Base-by-base conservation (phyloP, 2,797 vertebrate genomes). In the Uromys caudimaculatus region DNA sequence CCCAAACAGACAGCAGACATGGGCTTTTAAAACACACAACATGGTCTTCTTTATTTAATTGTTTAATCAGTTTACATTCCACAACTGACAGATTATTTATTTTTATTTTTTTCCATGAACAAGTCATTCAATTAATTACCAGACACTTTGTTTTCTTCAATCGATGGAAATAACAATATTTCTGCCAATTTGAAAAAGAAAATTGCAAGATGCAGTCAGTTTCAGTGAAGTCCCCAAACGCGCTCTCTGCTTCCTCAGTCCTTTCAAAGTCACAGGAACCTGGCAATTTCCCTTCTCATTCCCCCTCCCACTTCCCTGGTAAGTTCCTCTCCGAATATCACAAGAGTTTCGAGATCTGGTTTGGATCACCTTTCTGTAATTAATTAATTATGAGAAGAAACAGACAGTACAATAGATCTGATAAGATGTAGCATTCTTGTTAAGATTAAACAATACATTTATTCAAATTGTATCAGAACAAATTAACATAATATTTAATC, bases 11-110 rank as follows among this genome's bases (percentile, higher is more conserved):
- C 91, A 98, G 90, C 79, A 98, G 95, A 98, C 97, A 84, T 76
- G 79, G 54, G 44, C 16, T 0, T 96, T 98, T 98, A 99, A 98
- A 99, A 99, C 99, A 99, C 98, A 99, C 98, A 98, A 99, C 98
- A 98, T 98, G 97, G 95, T 98, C 98, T 98, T 97, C 97, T 98
- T 98, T 98, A 98, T 98, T 98, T 98, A 98, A 98, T 99, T 98
- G 97, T 99, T 99, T 99, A 98, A 98, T 98, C 98, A 98, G 98
- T 98, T 99, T 98, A 99, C 98, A 99, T 99, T 99, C 98, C 98
- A 99, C 98, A 98, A 98, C 98, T 98, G 98, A 98, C 98, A 98
- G 97, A 93, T 98, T 98, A 98, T 98, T 99, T 98, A 98, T 97
- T 98, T 98, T 98, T 98, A 78, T 97, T 96, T 98, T 98, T 99